Evolutionary conservation across 2,113 vertebrate genomes (phyloP), one percentile per base, ranked within the genome.

Genomic region (Oncorhynchus kisutch): DNA sequence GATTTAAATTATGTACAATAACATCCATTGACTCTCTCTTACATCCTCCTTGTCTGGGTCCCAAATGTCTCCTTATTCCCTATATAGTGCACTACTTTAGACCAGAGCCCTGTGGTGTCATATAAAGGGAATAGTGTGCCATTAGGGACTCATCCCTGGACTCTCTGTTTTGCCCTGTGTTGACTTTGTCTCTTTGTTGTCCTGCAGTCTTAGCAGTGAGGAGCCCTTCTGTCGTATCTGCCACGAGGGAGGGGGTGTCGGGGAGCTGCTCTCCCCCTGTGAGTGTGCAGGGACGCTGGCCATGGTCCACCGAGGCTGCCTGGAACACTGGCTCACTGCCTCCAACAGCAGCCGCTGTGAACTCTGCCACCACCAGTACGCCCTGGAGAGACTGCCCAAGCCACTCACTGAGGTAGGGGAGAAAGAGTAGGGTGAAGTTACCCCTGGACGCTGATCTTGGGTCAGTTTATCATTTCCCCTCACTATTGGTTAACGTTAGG

Each of bases 191-290:
- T 65, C 29, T 77, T 20, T 8, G 11, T 59, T 48, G 5, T 48
- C 16, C 25, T 67, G 39, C 49, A 76, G 82, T 48, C 65, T 81
- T 34, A 74, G 73, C 81, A 82, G 81, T 0, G 91, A 93, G 49
- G 90, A 92, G 27, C 85, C 73, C 0, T 90, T 93, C 75, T 93
- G 92, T 25, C 86, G 92, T 76, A 93, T 93, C 83, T 93, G 92
- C 77, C 91, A 93, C 13, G 92, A 93, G 67, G 88, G 54, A 65
- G 0, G 6, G 0, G 4, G 34, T 1, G 70, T 71, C 0, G 91
- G 82, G 29, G 86, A 89, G 74, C 88, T 93, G 69, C 78, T 93
- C 59, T 91, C 92, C 12, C 92, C 91, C 3, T 93, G 92, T 1
- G 70, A 90, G 75, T 92, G 92, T 78, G 76, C 87, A 0, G 92